Evolutionary conservation across 2,888 invertebrate species (phyloP).

Genomic region (Microplitis manilae): DNA sequence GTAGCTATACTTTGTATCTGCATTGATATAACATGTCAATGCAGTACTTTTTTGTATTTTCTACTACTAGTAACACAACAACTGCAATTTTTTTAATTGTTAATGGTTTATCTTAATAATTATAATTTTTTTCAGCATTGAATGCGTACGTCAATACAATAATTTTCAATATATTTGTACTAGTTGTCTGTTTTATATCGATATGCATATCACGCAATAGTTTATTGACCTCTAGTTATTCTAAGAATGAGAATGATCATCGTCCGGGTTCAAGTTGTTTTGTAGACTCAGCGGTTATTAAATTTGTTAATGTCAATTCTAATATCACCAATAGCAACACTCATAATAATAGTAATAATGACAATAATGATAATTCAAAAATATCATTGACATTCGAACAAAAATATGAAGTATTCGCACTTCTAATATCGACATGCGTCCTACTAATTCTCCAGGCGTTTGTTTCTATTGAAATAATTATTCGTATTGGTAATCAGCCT

Average conservation of each 20-base stretch:
- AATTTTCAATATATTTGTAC: conserved; percentile 56
- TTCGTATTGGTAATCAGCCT: conserved; percentile 52
- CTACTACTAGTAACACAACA: neutral
- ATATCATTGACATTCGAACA: conserved; percentile 46
- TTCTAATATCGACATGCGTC: conserved; percentile 54
- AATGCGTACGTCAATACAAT: conserved; percentile 56
- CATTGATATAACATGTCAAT: too few species aligned
- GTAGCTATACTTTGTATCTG: too few species aligned
- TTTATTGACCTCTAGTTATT: conserved; percentile 34
- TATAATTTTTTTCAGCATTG: conserved; percentile 48
- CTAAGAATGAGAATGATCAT: conserved; percentile 43
- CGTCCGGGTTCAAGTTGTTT: conserved; percentile 26
- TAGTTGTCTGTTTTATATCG: conserved; percentile 58
- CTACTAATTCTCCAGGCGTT: conserved; percentile 49
- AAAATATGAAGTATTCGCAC: conserved; percentile 57
- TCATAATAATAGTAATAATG: conserved; percentile 13
- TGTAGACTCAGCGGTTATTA: neutral
- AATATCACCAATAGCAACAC: neutral
- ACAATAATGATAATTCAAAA: conserved; percentile 30
- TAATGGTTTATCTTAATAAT: neutral
- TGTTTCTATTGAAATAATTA: conserved; percentile 48
- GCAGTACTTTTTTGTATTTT: conserved; percentile 17
- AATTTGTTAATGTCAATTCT: conserved; percentile 31
- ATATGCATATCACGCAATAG: conserved; percentile 57
- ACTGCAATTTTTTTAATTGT: neutral